Conservation (phyloP, 2,888 invertebrate species). For the Meandrusa payeni region DNA sequence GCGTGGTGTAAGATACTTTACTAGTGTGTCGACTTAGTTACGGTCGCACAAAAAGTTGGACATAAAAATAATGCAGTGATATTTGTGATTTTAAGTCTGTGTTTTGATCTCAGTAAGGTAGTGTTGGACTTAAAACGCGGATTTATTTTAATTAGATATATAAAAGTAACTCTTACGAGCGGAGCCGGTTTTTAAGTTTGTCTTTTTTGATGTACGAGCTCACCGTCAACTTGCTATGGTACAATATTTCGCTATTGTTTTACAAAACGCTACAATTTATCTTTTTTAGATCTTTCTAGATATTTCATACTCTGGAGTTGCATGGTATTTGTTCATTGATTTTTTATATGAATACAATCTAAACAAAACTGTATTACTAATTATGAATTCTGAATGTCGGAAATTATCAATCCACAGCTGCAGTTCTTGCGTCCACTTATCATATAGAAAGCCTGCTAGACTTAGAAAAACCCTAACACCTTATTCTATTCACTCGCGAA, state of each 20-base stretch:
- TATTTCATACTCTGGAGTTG: too few species aligned
- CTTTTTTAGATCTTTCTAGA: background rate
- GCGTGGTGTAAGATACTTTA: slow-evolving; percentile 34
- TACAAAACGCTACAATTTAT: slow-evolving; percentile 12
- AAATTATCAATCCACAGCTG: too few species aligned
- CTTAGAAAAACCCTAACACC: slow-evolving; percentile 18
- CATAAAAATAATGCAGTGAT: slow-evolving; percentile 55
- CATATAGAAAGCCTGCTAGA: slow-evolving; percentile 13
- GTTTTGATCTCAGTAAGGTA: slow-evolving; percentile 54
- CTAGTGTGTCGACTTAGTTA: slow-evolving; percentile 26
- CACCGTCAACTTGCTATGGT: slow-evolving; percentile 40
- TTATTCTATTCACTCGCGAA: slow-evolving; percentile 23
- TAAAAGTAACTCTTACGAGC: slow-evolving; percentile 28
- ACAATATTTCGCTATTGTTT: slow-evolving; percentile 40
- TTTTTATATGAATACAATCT: too few species aligned
- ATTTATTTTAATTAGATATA: slow-evolving; percentile 27
- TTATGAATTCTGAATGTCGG: too few species aligned
- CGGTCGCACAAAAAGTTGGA: slow-evolving; percentile 30
- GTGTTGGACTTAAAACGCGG: slow-evolving; percentile 26
- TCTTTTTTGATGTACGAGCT: slow-evolving; percentile 42
- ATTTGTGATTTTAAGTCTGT: slow-evolving; percentile 51
- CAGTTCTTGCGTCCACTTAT: slow-evolving; percentile 2
- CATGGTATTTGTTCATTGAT: too few species aligned
- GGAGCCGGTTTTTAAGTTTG: slow-evolving; percentile 46
- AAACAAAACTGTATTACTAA: too few species aligned